Evolutionary conservation across 2,113 vertebrate species (phyloP).

Genomic region (Odobenus rosmarus): DNA sequence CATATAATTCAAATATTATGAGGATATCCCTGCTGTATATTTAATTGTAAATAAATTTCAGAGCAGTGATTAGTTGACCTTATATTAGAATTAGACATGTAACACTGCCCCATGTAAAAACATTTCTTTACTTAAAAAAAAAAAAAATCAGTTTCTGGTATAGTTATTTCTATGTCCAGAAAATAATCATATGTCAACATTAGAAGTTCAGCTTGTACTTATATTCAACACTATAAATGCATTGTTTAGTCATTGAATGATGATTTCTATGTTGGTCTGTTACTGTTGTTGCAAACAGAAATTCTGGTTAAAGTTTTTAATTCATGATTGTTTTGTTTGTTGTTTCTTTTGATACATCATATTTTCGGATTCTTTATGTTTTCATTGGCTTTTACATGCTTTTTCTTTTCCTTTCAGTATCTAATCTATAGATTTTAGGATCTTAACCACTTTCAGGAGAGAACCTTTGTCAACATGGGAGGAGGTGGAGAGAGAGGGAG

Average conservation of each 20-base stretch:
- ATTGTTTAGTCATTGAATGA: neutral
- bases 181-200: slow-evolving; percentile 64
- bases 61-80: slow-evolving; percentile 41
- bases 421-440: neutral
- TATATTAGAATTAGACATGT: slow-evolving; percentile 57
- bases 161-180: slow-evolving; percentile 34
- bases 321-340: neutral
- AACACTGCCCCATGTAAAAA: slow-evolving; percentile 55
- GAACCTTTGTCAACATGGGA: neutral
- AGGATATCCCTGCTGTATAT: slow-evolving; percentile 46
- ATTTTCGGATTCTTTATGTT: neutral
- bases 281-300: neutral
- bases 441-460: neutral
- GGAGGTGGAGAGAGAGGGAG: neutral
- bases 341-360: neutral
- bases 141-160: slow-evolving; percentile 61
- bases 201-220: slow-evolving; percentile 52
- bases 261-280: neutral
- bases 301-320: neutral
- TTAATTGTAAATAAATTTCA: slow-evolving; percentile 78
- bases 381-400: neutral
- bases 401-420: neutral
- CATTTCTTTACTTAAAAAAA: slow-evolving; percentile 65
- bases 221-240: neutral
- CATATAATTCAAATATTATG: slow-evolving; percentile 71